These are phyloP conservation scores for Mayetiola destructor DNA, from an alignment of 2,888 invertebrate genomes.

Conservation along the genomic window DNA sequence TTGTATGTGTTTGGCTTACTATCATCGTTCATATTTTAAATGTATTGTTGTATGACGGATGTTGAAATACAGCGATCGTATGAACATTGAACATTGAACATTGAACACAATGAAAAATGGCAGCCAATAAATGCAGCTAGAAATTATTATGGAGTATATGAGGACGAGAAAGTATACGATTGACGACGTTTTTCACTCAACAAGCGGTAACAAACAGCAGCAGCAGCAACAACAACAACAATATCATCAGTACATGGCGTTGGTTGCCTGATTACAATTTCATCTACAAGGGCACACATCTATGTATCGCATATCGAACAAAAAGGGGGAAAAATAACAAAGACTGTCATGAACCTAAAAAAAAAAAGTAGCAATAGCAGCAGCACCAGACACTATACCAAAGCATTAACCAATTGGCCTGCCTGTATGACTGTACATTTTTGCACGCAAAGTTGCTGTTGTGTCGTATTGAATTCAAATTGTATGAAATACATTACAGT, in stretches of 20 bases:
- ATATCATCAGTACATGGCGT: not conserved
- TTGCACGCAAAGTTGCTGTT: slow-evolving; percentile 7
- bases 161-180: not conserved
- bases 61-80: too few relatives aligned
- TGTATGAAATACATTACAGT: not conserved
- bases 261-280: too few relatives aligned
- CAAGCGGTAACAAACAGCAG: not conserved
- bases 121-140: too few relatives aligned
- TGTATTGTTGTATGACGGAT: too few relatives aligned
- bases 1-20: not conserved
- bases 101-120: too few relatives aligned
- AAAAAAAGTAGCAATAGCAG: too few relatives aligned
- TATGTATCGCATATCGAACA: not conserved
- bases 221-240: not conserved
- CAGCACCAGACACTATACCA: too few relatives aligned
- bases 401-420: slow-evolving; percentile 1
- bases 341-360: slow-evolving; percentile 4
- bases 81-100: too few relatives aligned
- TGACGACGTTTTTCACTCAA: not conserved
- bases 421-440: slow-evolving; percentile 11
- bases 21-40: too few relatives aligned
- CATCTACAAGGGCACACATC: not conserved
- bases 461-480: not conserved
- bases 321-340: slow-evolving; percentile 1
- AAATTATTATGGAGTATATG: too few relatives aligned